Evolutionary conservation across 2,888 invertebrate species (phyloP).

Genomic region (Ligdia adustata): DNA sequence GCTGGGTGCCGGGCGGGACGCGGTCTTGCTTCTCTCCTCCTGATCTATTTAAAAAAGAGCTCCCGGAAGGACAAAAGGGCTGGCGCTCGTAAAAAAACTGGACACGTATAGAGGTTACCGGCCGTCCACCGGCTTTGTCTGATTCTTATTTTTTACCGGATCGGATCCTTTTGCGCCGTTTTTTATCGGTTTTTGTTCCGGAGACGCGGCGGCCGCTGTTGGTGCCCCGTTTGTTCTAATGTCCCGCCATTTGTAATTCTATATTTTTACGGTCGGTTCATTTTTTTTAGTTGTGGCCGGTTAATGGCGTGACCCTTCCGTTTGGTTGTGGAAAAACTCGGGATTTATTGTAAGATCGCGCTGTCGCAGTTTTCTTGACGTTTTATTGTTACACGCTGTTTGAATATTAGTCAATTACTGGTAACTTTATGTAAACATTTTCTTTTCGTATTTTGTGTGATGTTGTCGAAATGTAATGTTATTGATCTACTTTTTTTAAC

Average conservation of each 20-base stretch:
- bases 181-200: conserved; percentile 84
- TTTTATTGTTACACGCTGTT: conserved; percentile 35
- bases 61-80: conserved; percentile 82
- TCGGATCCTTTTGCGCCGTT: conserved; percentile 78
- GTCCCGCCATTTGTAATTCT: conserved; percentile 80
- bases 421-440: no score
- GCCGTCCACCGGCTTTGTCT: conserved; percentile 76
- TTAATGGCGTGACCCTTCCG: conserved; percentile 63
- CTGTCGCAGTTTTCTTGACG: conserved; percentile 19
- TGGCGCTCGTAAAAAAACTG: conserved; percentile 78
- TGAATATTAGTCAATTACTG: no score
- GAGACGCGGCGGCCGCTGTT: conserved; percentile 69
- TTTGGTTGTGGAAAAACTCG: conserved; percentile 60
- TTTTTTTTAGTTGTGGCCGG: conserved; percentile 61
- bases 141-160: conserved; percentile 83
- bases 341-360: conserved; percentile 35
- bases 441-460: no score
- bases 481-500: no score
- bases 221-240: conserved; percentile 76
- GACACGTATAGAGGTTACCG: conserved; percentile 79
- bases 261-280: conserved; percentile 56
- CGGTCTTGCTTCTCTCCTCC: conserved; percentile 73
- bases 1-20: conserved; percentile 70
- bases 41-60: conserved; percentile 84
- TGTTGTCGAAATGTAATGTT: no score